Conservation (phyloP, 1,140 invertebrate species). For the Pogonognathellus flavescens region DNA sequence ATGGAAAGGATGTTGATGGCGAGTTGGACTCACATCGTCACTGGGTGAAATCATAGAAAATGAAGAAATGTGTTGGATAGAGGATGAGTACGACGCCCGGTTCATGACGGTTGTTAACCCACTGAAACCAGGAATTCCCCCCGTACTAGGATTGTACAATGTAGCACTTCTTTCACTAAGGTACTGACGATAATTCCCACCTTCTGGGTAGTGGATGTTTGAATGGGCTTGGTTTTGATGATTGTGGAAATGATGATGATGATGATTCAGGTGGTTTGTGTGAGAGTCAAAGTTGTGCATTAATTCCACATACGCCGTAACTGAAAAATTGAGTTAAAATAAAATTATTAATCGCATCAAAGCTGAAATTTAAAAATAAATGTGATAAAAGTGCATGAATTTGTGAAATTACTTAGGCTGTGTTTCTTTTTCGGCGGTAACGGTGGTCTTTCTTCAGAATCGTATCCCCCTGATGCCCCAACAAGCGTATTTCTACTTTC, state of each 20-base stretch:
- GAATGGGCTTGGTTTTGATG: slow-evolving; percentile 58
- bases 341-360: slow-evolving; percentile 30
- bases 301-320: slow-evolving; percentile 66
- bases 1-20: not conserved
- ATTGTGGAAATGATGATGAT: slow-evolving; percentile 64
- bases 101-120: not conserved
- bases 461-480: slow-evolving; percentile 37
- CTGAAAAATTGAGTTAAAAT: slow-evolving; percentile 56
- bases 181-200: slow-evolving; percentile 42
- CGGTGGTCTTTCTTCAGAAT: slow-evolving; percentile 61
- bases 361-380: no score
- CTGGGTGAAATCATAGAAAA: slow-evolving; percentile 54
- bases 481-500: slow-evolving; percentile 64
- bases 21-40: slow-evolving; percentile 28
- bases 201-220: slow-evolving; percentile 35
- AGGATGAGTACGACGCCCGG: slow-evolving; percentile 50
- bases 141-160: slow-evolving; percentile 54
- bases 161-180: slow-evolving; percentile 53
- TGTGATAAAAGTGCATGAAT: no score
- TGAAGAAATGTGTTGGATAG: slow-evolving; percentile 60
- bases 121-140: slow-evolving; percentile 51
- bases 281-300: slow-evolving; percentile 65
- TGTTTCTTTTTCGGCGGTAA: slow-evolving; percentile 67
- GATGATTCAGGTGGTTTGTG: slow-evolving; percentile 52
- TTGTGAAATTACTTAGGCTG: slow-evolving; percentile 62